Conservation (phyloP, 2,113 vertebrate genomes). For the Pterocles gutturalis region DNA sequence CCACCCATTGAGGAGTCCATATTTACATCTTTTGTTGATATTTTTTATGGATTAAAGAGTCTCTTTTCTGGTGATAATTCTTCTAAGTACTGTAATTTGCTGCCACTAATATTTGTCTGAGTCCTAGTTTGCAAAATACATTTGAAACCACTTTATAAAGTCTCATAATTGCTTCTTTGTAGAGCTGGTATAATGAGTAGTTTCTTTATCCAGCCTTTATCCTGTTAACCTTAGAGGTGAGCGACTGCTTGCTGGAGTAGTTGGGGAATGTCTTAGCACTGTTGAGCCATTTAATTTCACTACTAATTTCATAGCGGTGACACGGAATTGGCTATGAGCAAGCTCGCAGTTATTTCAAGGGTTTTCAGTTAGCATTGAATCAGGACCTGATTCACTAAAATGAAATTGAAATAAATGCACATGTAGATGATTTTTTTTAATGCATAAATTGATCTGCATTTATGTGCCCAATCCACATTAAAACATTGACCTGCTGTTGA, state of each 20-base stretch:
- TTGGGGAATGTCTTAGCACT: conserved; percentile 67
- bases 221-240: conserved; percentile 84
- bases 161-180: conserved; percentile 86
- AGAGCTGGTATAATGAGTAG: conserved; percentile 81
- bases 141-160: conserved; percentile 85
- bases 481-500: conserved; percentile 63
- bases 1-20: conserved; percentile 85
- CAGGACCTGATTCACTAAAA: conserved; percentile 63
- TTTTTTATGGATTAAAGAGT: conserved; percentile 89
- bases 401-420: conserved; percentile 72
- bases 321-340: conserved; percentile 60
- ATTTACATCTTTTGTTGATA: conserved; percentile 89
- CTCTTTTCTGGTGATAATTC: conserved; percentile 89
- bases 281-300: conserved; percentile 70
- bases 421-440: conserved; percentile 65
- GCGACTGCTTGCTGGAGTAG: conserved; percentile 73
- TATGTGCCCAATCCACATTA: conserved; percentile 60
- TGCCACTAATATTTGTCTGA: conserved; percentile 89
- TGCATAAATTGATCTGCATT: conserved; percentile 65
- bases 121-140: conserved; percentile 87
- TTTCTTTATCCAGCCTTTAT: conserved; percentile 85
- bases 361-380: conserved; percentile 51
- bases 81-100: conserved; percentile 89
- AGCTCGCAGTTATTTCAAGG: conserved; percentile 63
- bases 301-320: conserved; percentile 53